Evolutionary conservation across 2,797 vertebrate genomes (phyloP), one percentile per base, ranked within the genome.

Genomic region (Hozukius guyotensis): DNA sequence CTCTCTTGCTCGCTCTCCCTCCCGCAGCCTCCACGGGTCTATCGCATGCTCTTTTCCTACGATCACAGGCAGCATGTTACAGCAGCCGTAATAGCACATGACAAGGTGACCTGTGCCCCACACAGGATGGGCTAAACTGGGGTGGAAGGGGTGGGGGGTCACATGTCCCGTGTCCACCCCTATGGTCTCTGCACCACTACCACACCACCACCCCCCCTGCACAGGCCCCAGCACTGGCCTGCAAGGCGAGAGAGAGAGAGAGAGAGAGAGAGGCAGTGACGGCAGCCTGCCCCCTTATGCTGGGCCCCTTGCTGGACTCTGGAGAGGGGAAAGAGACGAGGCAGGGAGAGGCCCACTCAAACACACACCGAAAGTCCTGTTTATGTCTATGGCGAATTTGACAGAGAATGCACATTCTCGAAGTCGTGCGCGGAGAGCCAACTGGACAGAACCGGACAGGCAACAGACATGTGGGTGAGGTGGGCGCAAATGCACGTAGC

Each of bases 261-360:
- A 83, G 87, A 92, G 90, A 89, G 86, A 91, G 88, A 83, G 87
- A 92, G 90, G 90, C 84, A 90, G 90, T 80, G 88, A 91, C 89
- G 84, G 90, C 90, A 92, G 90, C 85, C 91, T 89, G 89, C 92
- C 93, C 94, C 94, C 91, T 95, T 94, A 86, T 90, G 77, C 92
- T 93, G 94, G 94, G 94, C 94, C 94, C 88, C 94, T 95, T 92
- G 91, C 92, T 94, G 93, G 94, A 95, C 93, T 94, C 93, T 91
- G 90, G 92, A 95, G 93, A 94, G 91, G 93, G 90, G 90, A 94
- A 93, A 94, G 89, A 94, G 92, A 93, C 85, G 88, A 94, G 88
- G 94, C 95, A 94, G 93, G 91, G 94, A 94, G 93, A 93, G 93
- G 91, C 90, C 91, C 92, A 78, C 90, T 92, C 86, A 90, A 94